phyloP scores from a whole-genome alignment of 2,797 vertebrate genomes.

The Leptatherina wallacei region DNA sequence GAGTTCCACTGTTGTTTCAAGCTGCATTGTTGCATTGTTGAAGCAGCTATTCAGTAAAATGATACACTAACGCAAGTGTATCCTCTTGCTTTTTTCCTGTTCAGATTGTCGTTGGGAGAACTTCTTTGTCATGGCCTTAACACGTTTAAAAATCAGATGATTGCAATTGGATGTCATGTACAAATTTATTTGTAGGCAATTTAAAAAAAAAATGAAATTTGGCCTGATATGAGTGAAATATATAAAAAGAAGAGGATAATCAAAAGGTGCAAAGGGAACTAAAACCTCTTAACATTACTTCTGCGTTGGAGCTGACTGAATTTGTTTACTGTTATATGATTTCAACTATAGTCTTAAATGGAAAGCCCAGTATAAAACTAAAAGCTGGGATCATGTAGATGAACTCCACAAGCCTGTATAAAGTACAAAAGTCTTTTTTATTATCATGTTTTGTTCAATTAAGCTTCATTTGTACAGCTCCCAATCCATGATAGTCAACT shows the following conservation, averaged over 20 bases:
- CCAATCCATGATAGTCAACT: no score
- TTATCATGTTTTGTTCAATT: no score
- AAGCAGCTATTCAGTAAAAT: background rate
- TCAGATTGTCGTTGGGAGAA: no score
- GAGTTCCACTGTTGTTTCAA: slow-evolving; percentile 37
- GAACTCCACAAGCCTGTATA: background rate
- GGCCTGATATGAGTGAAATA: slow-evolving; percentile 38
- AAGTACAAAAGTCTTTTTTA: no score
- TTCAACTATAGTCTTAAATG: slow-evolving; percentile 50
- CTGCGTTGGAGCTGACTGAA: slow-evolving; percentile 41
- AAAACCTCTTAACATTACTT: slow-evolving; percentile 50
- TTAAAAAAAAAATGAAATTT: no score
- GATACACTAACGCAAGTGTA: no score
- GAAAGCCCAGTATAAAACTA: slow-evolving; percentile 26
- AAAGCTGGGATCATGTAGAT: slow-evolving; percentile 16
- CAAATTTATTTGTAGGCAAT: no score
- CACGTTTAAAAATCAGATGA: no score
- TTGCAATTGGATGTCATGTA: no score
- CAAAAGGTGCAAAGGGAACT: slow-evolving; percentile 52
- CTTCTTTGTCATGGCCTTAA: no score
- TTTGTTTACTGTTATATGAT: slow-evolving; percentile 49
- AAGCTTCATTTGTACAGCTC: no score
- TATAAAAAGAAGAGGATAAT: slow-evolving; percentile 43
- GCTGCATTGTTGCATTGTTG: background rate
- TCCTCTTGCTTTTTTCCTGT: no score